phyloP scores from a whole-genome alignment of 2,888 invertebrate genomes.

The Eudasyphora cyanicolor region DNA sequence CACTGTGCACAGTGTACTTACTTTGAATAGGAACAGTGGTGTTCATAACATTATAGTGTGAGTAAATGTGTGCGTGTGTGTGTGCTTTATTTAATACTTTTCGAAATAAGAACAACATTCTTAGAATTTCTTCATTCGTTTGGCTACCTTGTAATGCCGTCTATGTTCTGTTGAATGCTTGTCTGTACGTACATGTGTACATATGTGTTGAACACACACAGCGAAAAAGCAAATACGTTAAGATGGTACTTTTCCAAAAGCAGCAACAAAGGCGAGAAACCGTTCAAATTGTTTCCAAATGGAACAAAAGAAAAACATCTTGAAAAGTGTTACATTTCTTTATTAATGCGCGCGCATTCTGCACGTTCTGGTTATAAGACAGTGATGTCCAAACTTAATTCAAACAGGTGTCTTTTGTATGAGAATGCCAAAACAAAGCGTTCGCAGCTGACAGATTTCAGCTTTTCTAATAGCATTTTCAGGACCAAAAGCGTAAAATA shows the following conservation, averaged over 20 bases:
- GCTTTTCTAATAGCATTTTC: too few relatives aligned
- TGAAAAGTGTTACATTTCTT: conserved; percentile 20
- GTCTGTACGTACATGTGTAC: too few relatives aligned
- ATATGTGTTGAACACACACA: not conserved
- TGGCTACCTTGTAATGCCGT: not conserved
- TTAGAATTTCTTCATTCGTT: not conserved
- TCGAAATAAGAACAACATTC: not conserved
- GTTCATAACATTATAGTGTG: too few relatives aligned
- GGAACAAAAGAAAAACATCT: conserved; percentile 17
- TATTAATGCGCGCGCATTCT: conserved; percentile 36
- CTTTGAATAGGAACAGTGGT: too few relatives aligned
- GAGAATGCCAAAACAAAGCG: too few relatives aligned
- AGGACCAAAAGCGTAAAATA: too few relatives aligned
- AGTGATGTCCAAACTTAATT: too few relatives aligned
- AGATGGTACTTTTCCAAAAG: conserved; percentile 31
- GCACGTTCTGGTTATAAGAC: conserved; percentile 17
- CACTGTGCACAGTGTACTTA: too few relatives aligned
- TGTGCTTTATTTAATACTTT: not conserved
- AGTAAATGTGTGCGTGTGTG: too few relatives aligned
- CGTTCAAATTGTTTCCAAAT: not conserved
- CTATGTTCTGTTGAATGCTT: not conserved
- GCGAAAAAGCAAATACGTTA: conserved; percentile 3
- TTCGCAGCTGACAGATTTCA: too few relatives aligned
- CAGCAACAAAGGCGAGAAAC: not conserved
- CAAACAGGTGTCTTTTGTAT: too few relatives aligned